Base-by-base conservation (phyloP, 2,888 invertebrate species). In the Tipula unca region DNA sequence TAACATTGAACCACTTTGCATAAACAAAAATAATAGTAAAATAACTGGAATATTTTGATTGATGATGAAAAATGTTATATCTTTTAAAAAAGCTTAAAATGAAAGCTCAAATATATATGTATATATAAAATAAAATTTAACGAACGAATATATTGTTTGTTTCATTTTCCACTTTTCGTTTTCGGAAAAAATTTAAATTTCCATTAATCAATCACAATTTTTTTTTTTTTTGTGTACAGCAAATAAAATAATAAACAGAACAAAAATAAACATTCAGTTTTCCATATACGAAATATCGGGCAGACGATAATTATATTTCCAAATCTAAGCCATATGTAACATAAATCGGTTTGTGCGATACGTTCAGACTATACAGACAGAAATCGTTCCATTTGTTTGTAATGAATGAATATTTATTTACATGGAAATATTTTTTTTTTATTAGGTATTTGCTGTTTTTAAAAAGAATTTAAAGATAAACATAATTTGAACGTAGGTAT, bases 191-290 rank as follows among this genome's bases (percentile, higher is more conserved):
- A 69, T 25, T 69, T 25, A 69, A 69, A 69, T 69, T 69, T 69
- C 69, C 69, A 69, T 69, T 69, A 69, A 69, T 69, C 69, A 69
- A 69, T 69, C 69, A 69, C 25, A 69, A 48, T 8, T 6, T 48
- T 48, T 48, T 48, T 48, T 48, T 17, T 69, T 69, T 69, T 3
- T 54, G 48, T 54, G 17, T 54, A 54, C 48, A 54, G 20, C 69
- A 69, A 69, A 69, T 69, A 69, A 69, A 69, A 69, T 69, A 69
- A 69, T 69, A 69, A 69, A 25, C 69, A 69, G 69, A 69, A 69
- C n/a, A 25, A 69, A 69, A 69, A 69, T 69, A 69, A 69, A 69
- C n/a, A 25, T 69, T 69, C 25, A 69, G 25, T 69, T 8, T 69
- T 69, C 14, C 69, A 69, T 69, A n/a, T 48, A 48, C 13, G 10